Percentiles rank a stretch among this genome's conserved stretches.
Evolutionary conservation across 2,888 invertebrate genomes (phyloP).

Genomic region (Bruchidius siliquastri): DNA sequence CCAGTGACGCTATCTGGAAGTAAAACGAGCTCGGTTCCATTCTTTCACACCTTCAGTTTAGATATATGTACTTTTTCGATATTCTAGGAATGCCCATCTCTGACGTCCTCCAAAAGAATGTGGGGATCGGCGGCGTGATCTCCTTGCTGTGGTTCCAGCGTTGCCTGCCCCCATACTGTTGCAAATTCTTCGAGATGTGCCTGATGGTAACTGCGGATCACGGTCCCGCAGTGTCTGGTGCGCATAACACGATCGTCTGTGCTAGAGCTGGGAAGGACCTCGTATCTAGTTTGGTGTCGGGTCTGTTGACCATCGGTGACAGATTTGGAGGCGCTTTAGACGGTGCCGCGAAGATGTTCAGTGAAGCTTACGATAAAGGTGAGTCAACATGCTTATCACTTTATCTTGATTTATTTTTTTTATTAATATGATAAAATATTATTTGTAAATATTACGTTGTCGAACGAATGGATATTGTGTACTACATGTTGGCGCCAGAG

Average conservation of each 20-base stretch:
- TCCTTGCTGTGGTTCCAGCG: constrained; percentile 98
- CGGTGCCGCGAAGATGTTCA: constrained; percentile 96
- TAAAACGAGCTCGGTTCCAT: no score
- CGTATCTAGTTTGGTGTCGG: constrained; percentile 93
- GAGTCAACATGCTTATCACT: constrained; percentile 3
- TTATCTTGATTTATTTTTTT: no score
- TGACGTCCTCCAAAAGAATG: constrained; percentile 85
- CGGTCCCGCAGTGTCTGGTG: constrained; percentile 92
- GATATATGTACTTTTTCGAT: background rate
- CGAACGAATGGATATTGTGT: no score
- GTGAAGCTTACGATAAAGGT: constrained; percentile 91
- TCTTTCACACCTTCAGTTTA: no score
- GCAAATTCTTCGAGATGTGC: constrained; percentile 98
- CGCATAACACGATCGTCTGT: constrained; percentile 97
- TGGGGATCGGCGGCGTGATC: constrained; percentile 97
- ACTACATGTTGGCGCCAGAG: no score
- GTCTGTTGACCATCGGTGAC: constrained; percentile 95
- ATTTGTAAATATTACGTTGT: no score
- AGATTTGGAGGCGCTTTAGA: constrained; percentile 98
- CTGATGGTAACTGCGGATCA: constrained; percentile 98
- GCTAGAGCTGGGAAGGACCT: constrained; percentile 98
- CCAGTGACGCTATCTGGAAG: no score
- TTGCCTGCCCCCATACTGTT: constrained; percentile 87
- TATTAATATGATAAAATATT: no score
- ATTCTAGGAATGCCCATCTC: constrained; percentile 73